Evolutionary conservation across 2,797 vertebrate genomes (phyloP).

Genomic region (Xiphophorus birchmanni): DNA sequence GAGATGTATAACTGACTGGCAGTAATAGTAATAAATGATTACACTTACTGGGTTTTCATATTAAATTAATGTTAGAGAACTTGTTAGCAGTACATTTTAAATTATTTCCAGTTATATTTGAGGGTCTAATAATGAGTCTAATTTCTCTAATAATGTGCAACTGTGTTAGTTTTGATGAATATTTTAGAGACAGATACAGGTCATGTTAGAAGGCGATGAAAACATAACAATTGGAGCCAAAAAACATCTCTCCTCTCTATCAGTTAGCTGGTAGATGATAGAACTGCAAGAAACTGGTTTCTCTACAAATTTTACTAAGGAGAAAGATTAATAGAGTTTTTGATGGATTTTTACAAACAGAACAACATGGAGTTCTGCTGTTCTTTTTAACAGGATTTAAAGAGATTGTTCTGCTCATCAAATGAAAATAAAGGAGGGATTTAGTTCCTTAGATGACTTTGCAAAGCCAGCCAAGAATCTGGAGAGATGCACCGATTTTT

Average conservation of each 20-base stretch:
- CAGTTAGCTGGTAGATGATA: background rate
- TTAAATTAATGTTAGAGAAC: background rate
- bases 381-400: background rate
- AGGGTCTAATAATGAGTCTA: background rate
- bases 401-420: background rate
- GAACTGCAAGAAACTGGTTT: background rate
- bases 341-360: background rate
- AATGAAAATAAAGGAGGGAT: background rate
- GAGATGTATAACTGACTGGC: background rate
- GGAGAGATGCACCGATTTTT: background rate
- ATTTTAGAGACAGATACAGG: background rate
- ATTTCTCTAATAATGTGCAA: background rate
- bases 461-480: background rate
- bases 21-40: background rate
- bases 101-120: background rate
- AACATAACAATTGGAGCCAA: background rate
- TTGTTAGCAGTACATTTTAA: background rate
- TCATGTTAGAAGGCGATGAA: background rate
- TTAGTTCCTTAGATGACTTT: constrained; percentile 1
- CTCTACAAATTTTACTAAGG: background rate
- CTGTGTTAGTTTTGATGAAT: background rate
- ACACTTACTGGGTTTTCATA: background rate
- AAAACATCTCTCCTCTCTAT: background rate
- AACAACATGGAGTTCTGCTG: background rate
- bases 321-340: background rate